Percentiles rank a stretch among this genome's conserved stretches.
phyloP scores from a whole-genome alignment of 2,797 vertebrate genomes.

The Chaunax sp. region DNA sequence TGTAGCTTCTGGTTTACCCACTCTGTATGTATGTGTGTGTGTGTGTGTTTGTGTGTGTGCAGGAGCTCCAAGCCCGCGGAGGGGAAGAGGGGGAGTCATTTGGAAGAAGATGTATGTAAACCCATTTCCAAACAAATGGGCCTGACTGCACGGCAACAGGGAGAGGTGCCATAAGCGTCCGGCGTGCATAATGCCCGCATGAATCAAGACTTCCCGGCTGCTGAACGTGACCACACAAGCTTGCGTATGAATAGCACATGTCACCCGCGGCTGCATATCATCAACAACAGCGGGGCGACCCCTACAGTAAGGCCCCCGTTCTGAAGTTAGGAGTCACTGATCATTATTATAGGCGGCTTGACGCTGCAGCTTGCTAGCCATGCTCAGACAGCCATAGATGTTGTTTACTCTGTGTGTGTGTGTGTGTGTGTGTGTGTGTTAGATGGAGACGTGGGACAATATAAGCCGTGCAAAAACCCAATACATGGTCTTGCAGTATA shows the following conservation, averaged over 20 bases:
- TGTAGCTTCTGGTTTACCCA: constrained; percentile 22
- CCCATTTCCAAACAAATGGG: constrained; percentile 81
- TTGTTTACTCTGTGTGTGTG: constrained; percentile 24
- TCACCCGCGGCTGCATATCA: constrained; percentile 48
- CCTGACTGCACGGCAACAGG: constrained; percentile 67
- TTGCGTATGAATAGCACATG: constrained; percentile 52
- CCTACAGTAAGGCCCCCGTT: constrained; percentile 23
- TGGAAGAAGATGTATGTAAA: constrained; percentile 79
- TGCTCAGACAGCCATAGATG: constrained; percentile 14
- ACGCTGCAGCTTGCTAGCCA: constrained; percentile 23
- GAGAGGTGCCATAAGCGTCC: constrained; percentile 78
- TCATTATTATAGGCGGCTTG: constrained; percentile 31
- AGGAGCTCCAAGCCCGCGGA: constrained; percentile 33
- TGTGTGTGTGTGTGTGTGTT: too few relatives aligned
- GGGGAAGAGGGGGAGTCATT: constrained; percentile 53
- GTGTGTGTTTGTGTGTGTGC: constrained; percentile 16
- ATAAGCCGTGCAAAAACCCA: too few relatives aligned
- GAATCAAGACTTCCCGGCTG: constrained; percentile 77
- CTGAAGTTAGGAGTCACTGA: constrained; percentile 20
- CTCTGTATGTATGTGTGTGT: constrained; percentile 12
- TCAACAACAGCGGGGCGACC: constrained; percentile 45
- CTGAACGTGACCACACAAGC: constrained; percentile 78
- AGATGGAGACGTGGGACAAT: too few relatives aligned
- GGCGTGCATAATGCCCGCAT: constrained; percentile 75
- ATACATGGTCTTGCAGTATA: too few relatives aligned